A percentile compares a stretch with the other conserved stretches of the same genome.
Evolutionary conservation across 2,888 invertebrate species (phyloP).

Genomic region (Epistrophella euchroma): DNA sequence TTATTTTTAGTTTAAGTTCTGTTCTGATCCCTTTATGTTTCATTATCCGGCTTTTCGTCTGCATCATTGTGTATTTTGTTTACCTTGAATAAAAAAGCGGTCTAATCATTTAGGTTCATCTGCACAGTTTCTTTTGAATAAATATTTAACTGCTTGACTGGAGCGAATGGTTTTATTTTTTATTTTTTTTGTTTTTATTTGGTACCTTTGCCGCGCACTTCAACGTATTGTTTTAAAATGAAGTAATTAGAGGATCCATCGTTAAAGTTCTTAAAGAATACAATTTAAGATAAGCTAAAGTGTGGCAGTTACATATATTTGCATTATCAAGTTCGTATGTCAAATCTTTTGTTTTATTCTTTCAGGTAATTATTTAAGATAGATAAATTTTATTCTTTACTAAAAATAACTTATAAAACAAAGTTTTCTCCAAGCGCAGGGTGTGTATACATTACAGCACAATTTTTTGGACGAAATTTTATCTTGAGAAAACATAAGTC

Average conservation of each 20-base stretch:
- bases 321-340: conserved; percentile 42
- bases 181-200: neutral
- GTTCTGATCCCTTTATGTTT: conserved; percentile 53
- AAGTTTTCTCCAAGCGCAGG: neutral
- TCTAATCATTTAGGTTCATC: conserved; percentile 67
- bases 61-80: conserved; percentile 56
- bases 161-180: conserved; percentile 4
- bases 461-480: too few relatives aligned
- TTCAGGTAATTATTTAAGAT: neutral
- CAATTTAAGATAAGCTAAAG: conserved; percentile 47
- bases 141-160: conserved; percentile 53
- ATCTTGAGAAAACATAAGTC: too few relatives aligned
- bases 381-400: neutral
- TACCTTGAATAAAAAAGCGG: conserved; percentile 65
- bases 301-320: conserved; percentile 33
- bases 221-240: conserved; percentile 52
- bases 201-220: conserved; percentile 49
- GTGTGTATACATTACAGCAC: too few relatives aligned
- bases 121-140: conserved; percentile 61
- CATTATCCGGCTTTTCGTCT: conserved; percentile 63
- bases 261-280: conserved; percentile 23
- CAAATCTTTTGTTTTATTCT: conserved; percentile 33
- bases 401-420: neutral
- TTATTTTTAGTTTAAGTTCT: conserved; percentile 27
- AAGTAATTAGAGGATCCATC: conserved; percentile 61